Conservation (phyloP, 1,140 invertebrate species). For the Muscidifurax raptorellus region DNA sequence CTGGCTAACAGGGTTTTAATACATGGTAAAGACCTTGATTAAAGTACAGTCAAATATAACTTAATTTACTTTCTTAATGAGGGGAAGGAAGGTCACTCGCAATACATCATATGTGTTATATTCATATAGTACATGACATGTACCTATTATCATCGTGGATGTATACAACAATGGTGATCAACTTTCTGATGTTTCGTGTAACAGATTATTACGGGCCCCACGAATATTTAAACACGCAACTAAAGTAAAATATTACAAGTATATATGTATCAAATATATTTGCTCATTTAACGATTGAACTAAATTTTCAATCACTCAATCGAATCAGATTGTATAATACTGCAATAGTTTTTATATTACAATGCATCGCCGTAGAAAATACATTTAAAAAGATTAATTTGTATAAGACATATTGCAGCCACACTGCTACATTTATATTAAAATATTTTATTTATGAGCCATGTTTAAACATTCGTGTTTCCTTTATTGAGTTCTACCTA, state of each 20-base stretch:
- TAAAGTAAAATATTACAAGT: too few relatives aligned
- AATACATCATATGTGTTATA: slow-evolving; percentile 2
- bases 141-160: neutral
- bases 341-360: neutral
- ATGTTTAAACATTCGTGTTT: too few relatives aligned
- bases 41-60: slow-evolving; percentile 7
- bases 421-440: too few relatives aligned
- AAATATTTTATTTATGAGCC: too few relatives aligned
- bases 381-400: too few relatives aligned
- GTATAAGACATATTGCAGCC: too few relatives aligned
- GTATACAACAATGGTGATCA: neutral
- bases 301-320: neutral
- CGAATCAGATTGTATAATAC: too few relatives aligned
- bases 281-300: too few relatives aligned
- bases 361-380: neutral
- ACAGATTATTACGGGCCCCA: neutral
- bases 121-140: slow-evolving; percentile 16
- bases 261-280: too few relatives aligned
- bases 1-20: too few relatives aligned
- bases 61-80: slow-evolving; percentile 24
- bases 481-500: too few relatives aligned
- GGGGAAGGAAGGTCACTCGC: neutral
- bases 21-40: neutral
- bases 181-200: neutral
- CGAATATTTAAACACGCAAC: too few relatives aligned